Evolutionary conservation across 2,888 invertebrate species (phyloP), one percentile per base, ranked within the genome.

Genomic region (Anoncus sp.): DNA sequence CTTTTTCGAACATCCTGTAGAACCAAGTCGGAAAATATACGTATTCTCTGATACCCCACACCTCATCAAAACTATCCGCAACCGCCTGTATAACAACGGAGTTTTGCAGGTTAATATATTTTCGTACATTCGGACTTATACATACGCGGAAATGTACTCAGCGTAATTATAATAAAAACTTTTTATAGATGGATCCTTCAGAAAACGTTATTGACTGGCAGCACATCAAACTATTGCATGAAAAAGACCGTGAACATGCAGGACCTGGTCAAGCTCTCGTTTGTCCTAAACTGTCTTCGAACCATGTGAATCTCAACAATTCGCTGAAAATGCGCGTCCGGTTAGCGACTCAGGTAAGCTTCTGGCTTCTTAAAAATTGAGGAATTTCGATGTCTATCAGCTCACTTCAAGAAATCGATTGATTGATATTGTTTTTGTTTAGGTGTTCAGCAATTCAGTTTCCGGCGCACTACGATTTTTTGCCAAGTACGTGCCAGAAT

Each of bases 401-500:
- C 51, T 51, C 5, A 12, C 14, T 51, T 51, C 14, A 51, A 51
- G 22, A 51, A 22, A 51, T 22, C 14, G 22, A 51, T 51, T 22
- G 10, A 49, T 51, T 43, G 43, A 3, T 7, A 43, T 51, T 51
- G 51, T 51, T 51, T 49, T 49, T 51, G 51, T 51, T 51, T 22
- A 82, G 79, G 60, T 80, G 38, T 80, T 80, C 47, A 81, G 81
- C 59, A 79, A 75, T 4, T 66, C 73, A n/a, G 81, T 81, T 12
- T 53, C 74, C 7, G 55, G 59, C 7, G 80, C 75, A 9, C 62
- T 82, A 14, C 57, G 57, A 22, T 74, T 74, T 62, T 73, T 65
- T 24, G 16, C 10, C 16, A 49, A 71, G 3, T 74, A 53, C 6
- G 55, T 75, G 12, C 35, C 71, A 16, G 60, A 60, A 20, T 65